Percentiles rank a stretch among this genome's conserved stretches.
Evolutionary conservation across 2,113 vertebrate genomes (phyloP).

Genomic region (Ailurus styani): DNA sequence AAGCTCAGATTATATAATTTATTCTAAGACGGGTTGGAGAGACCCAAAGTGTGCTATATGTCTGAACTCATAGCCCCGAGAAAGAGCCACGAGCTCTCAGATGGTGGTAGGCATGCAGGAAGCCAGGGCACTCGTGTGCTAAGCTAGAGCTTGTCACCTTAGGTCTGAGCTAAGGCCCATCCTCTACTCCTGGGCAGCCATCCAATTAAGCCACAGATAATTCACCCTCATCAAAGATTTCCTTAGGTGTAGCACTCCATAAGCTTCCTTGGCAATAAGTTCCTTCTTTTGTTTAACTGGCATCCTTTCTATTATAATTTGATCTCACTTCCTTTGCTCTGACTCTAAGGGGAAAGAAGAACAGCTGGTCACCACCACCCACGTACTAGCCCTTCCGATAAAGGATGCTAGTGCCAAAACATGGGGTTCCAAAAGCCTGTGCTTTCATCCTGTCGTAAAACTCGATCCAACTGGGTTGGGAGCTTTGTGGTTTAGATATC

Average conservation of each 20-base stretch:
- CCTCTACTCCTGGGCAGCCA: neutral
- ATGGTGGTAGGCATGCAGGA: conserved; percentile 17
- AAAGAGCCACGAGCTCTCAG: neutral
- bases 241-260: neutral
- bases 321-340: conserved; percentile 64
- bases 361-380: conserved; percentile 63
- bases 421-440: conserved; percentile 24
- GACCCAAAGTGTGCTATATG: neutral
- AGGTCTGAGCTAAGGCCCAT: neutral
- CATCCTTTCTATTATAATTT: conserved; percentile 48
- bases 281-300: conserved; percentile 55
- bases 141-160: conserved; percentile 36
- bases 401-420: conserved; percentile 41
- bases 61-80: neutral
- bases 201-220: neutral
- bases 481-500: conserved; percentile 25
- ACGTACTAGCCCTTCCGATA: conserved; percentile 31
- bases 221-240: conserved; percentile 15
- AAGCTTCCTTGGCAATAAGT: neutral
- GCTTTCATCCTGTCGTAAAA: conserved; percentile 68
- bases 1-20: neutral
- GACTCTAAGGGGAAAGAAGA: conserved; percentile 38
- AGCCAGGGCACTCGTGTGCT: neutral
- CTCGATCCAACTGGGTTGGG: neutral
- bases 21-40: neutral